Evolutionary conservation across 2,113 vertebrate genomes (phyloP).

Genomic region (Leptodactylus fuscus): DNA sequence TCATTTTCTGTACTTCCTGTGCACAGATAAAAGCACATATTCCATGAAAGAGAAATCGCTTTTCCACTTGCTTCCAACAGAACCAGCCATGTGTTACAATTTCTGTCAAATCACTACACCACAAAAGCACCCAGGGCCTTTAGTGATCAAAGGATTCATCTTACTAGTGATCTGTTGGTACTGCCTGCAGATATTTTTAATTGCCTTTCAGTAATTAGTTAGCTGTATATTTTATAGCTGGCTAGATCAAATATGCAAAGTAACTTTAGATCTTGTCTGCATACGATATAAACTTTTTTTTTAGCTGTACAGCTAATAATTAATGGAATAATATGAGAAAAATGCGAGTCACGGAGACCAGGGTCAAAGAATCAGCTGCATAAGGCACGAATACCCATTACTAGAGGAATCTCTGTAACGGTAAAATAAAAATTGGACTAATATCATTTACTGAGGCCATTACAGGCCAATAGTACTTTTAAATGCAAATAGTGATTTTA

Average conservation of each 20-base stretch:
- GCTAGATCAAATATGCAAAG: constrained; percentile 36
- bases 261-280: not conserved
- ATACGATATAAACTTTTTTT: not conserved
- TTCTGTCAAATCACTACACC: constrained; percentile 39
- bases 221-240: constrained; percentile 22
- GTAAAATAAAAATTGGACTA: too few species aligned
- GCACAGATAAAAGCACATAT: constrained; percentile 24
- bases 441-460: too few species aligned
- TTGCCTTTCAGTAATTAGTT: constrained; percentile 54
- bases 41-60: constrained; percentile 30
- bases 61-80: constrained; percentile 32
- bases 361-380: not conserved
- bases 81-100: constrained; percentile 30
- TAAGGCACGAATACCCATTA: too few species aligned
- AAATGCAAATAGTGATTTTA: too few species aligned
- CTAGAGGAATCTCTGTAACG: not conserved
- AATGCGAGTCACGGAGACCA: not conserved
- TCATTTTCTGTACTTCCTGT: constrained; percentile 14
- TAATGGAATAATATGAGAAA: not conserved
- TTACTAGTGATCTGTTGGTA: constrained; percentile 45
- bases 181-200: constrained; percentile 58
- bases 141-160: constrained; percentile 59
- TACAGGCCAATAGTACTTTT: too few species aligned
- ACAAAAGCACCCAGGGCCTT: constrained; percentile 53
- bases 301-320: not conserved